Evolutionary conservation across 1,140 invertebrate genomes (phyloP).

Genomic region (Drosophila tristis): DNA sequence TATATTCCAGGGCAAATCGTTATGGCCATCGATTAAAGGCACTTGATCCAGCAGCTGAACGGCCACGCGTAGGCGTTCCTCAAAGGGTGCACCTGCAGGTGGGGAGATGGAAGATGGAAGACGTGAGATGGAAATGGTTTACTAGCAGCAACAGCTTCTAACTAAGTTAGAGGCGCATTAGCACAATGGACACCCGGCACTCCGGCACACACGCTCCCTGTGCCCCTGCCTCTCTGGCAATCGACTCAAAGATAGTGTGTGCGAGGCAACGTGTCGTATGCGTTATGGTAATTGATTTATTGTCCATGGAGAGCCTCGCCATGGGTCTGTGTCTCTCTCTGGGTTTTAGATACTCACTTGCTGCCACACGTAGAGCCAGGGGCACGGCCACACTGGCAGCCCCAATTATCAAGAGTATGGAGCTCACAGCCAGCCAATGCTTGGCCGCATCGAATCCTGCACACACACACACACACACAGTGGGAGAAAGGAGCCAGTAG

Average conservation of each 20-base stretch:
- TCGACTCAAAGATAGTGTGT: neutral
- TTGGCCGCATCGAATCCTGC: slow-evolving; percentile 85
- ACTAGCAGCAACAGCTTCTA: slow-evolving; percentile 40
- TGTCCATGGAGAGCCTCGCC: slow-evolving; percentile 38
- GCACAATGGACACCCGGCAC: slow-evolving; percentile 30
- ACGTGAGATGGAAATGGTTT: neutral
- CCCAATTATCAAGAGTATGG: slow-evolving; percentile 87
- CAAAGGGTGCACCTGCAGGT: slow-evolving; percentile 86
- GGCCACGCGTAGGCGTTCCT: slow-evolving; percentile 87
- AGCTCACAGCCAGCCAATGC: slow-evolving; percentile 88
- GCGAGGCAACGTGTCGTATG: slow-evolving; percentile 58
- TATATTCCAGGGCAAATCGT: slow-evolving; percentile 96
- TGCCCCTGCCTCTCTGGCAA: neutral
- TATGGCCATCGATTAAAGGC: slow-evolving; percentile 91
- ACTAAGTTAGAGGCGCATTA: slow-evolving; percentile 58
- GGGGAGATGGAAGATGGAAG: neutral
- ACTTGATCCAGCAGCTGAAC: slow-evolving; percentile 87
- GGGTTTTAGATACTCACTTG: slow-evolving; percentile 80
- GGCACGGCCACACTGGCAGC: slow-evolving; percentile 88
- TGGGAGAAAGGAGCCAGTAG: neutral
- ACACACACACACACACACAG: slow-evolving; percentile 9
- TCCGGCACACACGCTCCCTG: slow-evolving; percentile 1
- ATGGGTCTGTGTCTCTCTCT: slow-evolving; percentile 4
- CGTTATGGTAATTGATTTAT: slow-evolving; percentile 83
- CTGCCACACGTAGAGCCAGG: slow-evolving; percentile 87